phyloP scores from a whole-genome alignment of 2,113 vertebrate genomes.

The Aegotheles bennettii region DNA sequence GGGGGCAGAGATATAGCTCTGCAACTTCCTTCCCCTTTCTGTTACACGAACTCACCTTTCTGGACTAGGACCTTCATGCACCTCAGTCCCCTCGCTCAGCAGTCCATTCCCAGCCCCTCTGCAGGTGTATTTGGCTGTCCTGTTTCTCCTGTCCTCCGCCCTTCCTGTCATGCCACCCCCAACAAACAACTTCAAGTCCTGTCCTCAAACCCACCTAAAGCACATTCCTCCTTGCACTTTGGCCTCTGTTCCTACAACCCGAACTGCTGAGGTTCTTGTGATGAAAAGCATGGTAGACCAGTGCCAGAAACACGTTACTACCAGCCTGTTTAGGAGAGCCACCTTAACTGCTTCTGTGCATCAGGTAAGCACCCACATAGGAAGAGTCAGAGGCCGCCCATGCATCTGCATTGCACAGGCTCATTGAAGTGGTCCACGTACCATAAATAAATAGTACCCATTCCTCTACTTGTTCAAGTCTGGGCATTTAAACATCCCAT shows the following conservation, averaged over 20 bases:
- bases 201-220: background rate
- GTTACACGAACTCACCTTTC: background rate
- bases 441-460: background rate
- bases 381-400: background rate
- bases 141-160: background rate
- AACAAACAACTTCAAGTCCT: background rate
- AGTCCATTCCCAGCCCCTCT: background rate
- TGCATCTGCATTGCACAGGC: fast-evolving
- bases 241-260: background rate
- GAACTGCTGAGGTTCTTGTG: fast-evolving
- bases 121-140: background rate
- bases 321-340: background rate
- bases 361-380: fast-evolving
- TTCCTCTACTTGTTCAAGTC: background rate
- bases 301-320: background rate
- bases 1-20: fast-evolving
- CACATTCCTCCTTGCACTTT: background rate
- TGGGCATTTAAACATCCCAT: background rate
- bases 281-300: background rate
- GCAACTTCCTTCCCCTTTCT: background rate
- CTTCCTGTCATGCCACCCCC: background rate
- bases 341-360: background rate
- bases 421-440: fast-evolving
- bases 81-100: fast-evolving
- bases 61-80: background rate